Conservation (phyloP, 2,797 vertebrate species). For the Gymnothorax reevesii region DNA sequence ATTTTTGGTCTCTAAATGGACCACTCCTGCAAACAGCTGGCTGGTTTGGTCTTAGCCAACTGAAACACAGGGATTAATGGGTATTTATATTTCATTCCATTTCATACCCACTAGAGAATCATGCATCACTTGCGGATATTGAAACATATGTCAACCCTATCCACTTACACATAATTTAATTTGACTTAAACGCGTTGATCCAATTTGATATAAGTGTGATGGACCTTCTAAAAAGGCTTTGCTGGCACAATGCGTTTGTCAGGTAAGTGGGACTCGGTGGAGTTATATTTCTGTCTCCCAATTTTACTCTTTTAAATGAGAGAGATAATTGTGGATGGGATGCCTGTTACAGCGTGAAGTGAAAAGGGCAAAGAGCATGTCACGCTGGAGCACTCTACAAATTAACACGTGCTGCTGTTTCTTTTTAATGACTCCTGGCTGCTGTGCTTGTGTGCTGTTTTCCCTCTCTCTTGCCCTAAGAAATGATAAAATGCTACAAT, state of each 20-base stretch:
- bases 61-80: slow-evolving; percentile 95
- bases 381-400: slow-evolving; percentile 55
- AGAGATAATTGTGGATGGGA: slow-evolving; percentile 60
- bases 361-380: slow-evolving; percentile 58
- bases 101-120: slow-evolving; percentile 90
- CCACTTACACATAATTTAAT: slow-evolving; percentile 94
- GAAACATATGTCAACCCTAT: slow-evolving; percentile 97
- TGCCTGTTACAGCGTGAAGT: slow-evolving; percentile 64
- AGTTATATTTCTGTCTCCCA: slow-evolving; percentile 69
- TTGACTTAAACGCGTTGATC: slow-evolving; percentile 93
- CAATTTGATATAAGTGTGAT: slow-evolving; percentile 92
- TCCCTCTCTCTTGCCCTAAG: neutral
- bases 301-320: slow-evolving; percentile 47
- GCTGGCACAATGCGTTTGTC: slow-evolving; percentile 75
- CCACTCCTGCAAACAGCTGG: slow-evolving; percentile 80
- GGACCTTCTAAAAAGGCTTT: slow-evolving; percentile 80
- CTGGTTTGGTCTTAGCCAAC: slow-evolving; percentile 79
- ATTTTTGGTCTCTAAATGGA: slow-evolving; percentile 64
- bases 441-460: slow-evolving; percentile 27
- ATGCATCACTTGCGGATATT: slow-evolving; percentile 90
- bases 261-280: slow-evolving; percentile 68
- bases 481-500: neutral
- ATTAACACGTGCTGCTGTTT: slow-evolving; percentile 58
- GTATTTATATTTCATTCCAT: slow-evolving; percentile 99
- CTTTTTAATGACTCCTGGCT: slow-evolving; percentile 44